Evolutionary conservation across 2,797 vertebrate genomes (phyloP), one percentile per base, ranked within the genome.

Genomic region (Esox masquinongy): DNA sequence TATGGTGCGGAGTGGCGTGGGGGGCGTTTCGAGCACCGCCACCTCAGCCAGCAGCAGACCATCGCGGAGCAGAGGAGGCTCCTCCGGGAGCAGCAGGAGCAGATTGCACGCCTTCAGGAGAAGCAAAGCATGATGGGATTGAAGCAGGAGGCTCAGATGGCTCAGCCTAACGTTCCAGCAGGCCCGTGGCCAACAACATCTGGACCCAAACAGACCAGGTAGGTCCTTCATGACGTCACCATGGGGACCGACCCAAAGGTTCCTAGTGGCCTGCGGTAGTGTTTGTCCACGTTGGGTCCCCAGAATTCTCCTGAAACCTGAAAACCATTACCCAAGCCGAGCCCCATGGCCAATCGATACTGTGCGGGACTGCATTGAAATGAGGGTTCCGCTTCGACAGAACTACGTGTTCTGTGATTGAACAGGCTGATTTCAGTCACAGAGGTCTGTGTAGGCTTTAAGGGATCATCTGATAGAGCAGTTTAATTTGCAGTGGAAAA

Each of bases 11-110:
- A 76, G 53, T 85, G 85, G 1, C 34, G 78, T 0, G 88, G 88
- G 47, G 19, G 80, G 81, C 82, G 76, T 47, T 95, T 95, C 74
- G 90, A 94, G 83, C 92, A 92, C 80, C 89, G 82, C 50, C 90
- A 95, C 0, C 67, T 86, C 29, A 91, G 90, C 82, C 96, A 98
- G 89, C 93, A 94, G 86, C 91, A 89, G 81, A 90, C 96, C 80
- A 97, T 97, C 77, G 74, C 92, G 14, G 89, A 96, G 80, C 96
- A 98, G 83, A 95, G 85, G 81, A 92, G 88, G 82, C 95, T 95
- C 83, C 93, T 97, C 85, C 91, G 92, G 86, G 94, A 97, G 83
- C 96, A 98, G 88, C 92, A 94, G 79, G 90, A 95, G 78, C 87
- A 95, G 83, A 98, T 98, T 71, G 76, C 85, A 16, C 88, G 76